Evolutionary conservation across 2,888 invertebrate genomes (phyloP).

Genomic region (Thelaira solivaga): DNA sequence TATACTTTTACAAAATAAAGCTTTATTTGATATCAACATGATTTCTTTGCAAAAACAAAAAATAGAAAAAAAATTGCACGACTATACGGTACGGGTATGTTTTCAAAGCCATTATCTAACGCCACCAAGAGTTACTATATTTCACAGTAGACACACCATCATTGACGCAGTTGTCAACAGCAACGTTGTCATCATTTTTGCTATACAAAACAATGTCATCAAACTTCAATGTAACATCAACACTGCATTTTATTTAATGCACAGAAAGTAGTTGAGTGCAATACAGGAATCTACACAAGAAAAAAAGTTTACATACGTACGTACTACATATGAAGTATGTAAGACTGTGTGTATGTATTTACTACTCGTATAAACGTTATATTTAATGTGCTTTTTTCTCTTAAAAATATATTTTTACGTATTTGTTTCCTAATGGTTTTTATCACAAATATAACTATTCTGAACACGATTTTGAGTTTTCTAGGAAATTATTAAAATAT

Average conservation of each 20-base stretch:
- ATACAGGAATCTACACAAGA: not conserved
- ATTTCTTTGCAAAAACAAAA: slow-evolving; percentile 29
- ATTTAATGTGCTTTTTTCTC: not conserved
- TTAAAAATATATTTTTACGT: not conserved
- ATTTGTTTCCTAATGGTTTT: no score
- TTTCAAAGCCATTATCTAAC: slow-evolving; percentile 50
- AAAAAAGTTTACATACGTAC: no score
- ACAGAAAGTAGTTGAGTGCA: slow-evolving; percentile 6
- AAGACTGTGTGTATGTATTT: no score
- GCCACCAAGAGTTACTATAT: slow-evolving; percentile 36
- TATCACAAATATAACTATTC: not conserved
- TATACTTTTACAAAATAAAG: not conserved
- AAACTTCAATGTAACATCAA: slow-evolving; percentile 45
- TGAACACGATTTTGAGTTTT: slow-evolving; percentile 19
- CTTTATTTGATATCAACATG: slow-evolving; percentile 14
- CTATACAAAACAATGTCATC: slow-evolving; percentile 56
- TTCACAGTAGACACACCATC: slow-evolving; percentile 8
- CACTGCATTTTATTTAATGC: slow-evolving; percentile 43
- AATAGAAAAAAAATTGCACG: no score
- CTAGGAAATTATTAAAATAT: not conserved
- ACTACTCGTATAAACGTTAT: not conserved
- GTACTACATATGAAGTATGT: no score
- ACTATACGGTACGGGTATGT: not conserved
- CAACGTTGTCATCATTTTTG: slow-evolving; percentile 33
- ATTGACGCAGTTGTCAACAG: not conserved